phyloP scores from a whole-genome alignment of 2,113 vertebrate species.

The Canis aureus region DNA sequence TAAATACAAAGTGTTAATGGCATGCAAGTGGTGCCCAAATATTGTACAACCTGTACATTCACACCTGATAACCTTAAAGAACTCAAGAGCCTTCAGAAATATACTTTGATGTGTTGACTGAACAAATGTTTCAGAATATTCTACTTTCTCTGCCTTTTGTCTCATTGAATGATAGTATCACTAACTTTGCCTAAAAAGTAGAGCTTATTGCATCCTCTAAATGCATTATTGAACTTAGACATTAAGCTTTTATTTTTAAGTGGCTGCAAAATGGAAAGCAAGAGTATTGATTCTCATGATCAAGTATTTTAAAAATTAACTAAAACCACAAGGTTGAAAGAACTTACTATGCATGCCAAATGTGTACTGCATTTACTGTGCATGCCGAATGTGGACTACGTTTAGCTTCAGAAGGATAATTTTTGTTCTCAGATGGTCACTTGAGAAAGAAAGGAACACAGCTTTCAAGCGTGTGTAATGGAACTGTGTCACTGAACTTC shows the following conservation, averaged over 20 bases:
- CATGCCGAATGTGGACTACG: background rate
- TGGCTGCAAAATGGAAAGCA: background rate
- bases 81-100: background rate
- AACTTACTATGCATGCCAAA: background rate
- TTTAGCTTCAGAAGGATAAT: background rate
- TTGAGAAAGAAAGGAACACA: background rate
- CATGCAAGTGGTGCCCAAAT: background rate
- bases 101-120: background rate
- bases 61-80: background rate
- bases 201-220: background rate
- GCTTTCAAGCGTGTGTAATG: no score
- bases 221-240: background rate
- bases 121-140: background rate
- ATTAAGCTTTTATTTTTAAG: conserved; percentile 44
- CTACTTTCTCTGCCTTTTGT: background rate
- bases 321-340: background rate
- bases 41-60: background rate
- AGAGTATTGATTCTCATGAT: background rate
- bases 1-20: background rate
- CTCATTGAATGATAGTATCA: background rate
- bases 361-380: background rate
- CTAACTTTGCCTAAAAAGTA: background rate
- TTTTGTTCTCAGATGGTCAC: background rate
- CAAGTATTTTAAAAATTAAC: conserved; percentile 13
- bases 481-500: background rate